Conservation (phyloP, 2,113 vertebrate species). For the Microcebus jonahi region DNA sequence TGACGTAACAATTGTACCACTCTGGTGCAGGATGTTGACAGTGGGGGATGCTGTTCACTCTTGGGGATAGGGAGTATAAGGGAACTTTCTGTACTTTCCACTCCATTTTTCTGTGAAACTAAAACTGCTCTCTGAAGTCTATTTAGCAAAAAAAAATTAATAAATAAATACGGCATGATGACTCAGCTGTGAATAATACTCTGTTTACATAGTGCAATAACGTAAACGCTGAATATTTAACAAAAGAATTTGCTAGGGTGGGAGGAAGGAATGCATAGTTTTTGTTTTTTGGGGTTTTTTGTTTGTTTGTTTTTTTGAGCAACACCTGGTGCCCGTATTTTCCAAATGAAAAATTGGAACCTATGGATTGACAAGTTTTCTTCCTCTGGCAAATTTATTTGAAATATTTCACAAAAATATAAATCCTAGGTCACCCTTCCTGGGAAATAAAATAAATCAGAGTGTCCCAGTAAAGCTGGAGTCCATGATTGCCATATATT, state of each 20-base stretch:
- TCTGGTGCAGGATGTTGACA: too few species aligned
- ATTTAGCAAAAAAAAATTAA: too few species aligned
- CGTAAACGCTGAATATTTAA: not conserved
- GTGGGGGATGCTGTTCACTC: too few species aligned
- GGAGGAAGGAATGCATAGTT: not conserved
- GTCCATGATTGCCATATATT: not conserved
- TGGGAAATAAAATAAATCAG: not conserved
- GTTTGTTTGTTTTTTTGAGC: not conserved
- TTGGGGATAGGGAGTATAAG: too few species aligned
- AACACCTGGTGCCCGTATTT: not conserved
- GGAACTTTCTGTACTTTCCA: too few species aligned
- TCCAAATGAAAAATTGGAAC: slow-evolving; percentile 11
- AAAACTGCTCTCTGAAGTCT: too few species aligned
- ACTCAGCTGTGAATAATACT: not conserved
- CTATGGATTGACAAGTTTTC: not conserved
- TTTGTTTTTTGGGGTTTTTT: not conserved
- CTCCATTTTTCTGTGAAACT: too few species aligned
- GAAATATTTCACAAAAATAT: not conserved
- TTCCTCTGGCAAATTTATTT: not conserved
- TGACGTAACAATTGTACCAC: too few species aligned
- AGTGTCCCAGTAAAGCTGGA: not conserved
- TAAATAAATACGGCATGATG: not conserved
- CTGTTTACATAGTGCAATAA: not conserved
- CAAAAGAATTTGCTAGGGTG: not conserved
- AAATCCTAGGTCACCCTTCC: not conserved